Conservation (phyloP, 2,888 invertebrate genomes). For the Druceiella hillmani region DNA sequence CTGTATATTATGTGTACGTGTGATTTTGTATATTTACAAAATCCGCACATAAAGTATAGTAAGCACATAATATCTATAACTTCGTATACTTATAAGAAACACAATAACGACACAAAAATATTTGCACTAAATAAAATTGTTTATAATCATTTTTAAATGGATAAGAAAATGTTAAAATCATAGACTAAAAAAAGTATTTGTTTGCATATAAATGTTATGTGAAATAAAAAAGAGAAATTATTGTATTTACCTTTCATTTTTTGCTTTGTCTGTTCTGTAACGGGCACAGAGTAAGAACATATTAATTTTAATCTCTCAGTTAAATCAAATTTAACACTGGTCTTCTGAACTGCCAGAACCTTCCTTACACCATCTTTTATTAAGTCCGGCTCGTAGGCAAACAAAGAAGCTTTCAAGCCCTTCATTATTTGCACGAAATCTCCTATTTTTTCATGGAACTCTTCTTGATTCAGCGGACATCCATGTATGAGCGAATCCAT, state of each 20-base stretch:
- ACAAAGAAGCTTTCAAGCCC: conserved; percentile 40
- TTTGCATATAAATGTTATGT: conserved; percentile 16
- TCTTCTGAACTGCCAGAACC: conserved; percentile 54
- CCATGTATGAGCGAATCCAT: conserved; percentile 45
- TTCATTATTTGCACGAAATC: conserved; percentile 47
- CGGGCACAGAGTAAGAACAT: conserved; percentile 35
- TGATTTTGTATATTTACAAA: no score
- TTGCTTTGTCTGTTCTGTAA: conserved; percentile 38
- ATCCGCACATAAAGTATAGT: no score
- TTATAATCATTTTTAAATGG: no score
- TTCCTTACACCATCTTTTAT: conserved; percentile 47
- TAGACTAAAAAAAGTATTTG: no score
- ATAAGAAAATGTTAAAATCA: no score
- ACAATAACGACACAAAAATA: conserved; percentile 2
- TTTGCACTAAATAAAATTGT: no score
- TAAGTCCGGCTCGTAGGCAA: conserved; percentile 38
- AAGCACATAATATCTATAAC: no score
- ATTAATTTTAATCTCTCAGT: conserved; percentile 35
- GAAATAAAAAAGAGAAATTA: conserved; percentile 20
- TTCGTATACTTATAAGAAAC: conserved; percentile 1
- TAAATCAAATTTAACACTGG: conserved; percentile 40
- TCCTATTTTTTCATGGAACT: conserved; percentile 45
- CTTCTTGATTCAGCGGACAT: conserved; percentile 37
- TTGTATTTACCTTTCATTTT: conserved; percentile 47
- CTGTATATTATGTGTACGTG: no score